A percentile compares a stretch with the other conserved stretches of the same genome.
Conservation (phyloP, 2,888 invertebrate species). For the Odontocerum albicorne region DNA sequence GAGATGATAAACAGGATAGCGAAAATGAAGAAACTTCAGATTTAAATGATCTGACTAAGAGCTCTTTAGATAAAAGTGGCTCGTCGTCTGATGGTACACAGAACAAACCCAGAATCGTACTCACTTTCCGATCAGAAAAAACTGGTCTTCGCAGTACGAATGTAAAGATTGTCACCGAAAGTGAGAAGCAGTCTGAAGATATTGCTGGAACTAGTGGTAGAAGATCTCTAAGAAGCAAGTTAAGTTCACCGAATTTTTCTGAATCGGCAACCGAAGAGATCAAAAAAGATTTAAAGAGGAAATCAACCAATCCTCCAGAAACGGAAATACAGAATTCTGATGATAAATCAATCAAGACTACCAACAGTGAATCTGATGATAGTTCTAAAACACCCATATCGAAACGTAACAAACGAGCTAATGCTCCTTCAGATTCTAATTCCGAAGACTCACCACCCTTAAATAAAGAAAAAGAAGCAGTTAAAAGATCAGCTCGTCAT, state of each 20-base stretch:
- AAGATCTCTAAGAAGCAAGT: conserved; percentile 46
- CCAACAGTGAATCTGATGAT: conserved; percentile 32
- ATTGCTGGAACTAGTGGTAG: conserved; percentile 45
- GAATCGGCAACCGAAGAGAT: conserved; percentile 4
- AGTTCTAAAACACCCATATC: conserved; percentile 19
- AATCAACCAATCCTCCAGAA: conserved; percentile 39
- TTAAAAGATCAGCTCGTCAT: conserved; percentile 66
- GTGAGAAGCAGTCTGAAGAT: conserved; percentile 48
- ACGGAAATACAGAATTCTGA: background rate
- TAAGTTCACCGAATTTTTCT: conserved; percentile 1
- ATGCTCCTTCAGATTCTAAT: conserved; percentile 27
- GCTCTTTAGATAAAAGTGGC: conserved; percentile 7
- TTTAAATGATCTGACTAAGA: conserved; percentile 5
- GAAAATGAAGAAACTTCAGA: conserved; percentile 10
- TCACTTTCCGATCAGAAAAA: conserved; percentile 65
- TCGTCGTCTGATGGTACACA: conserved; percentile 2
- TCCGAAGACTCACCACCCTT: conserved; percentile 42
- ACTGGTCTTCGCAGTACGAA: conserved; percentile 56
- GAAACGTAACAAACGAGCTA: conserved; percentile 13
- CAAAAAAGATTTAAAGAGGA: conserved; percentile 41
- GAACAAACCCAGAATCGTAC: conserved; percentile 59
- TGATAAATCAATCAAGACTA: background rate
- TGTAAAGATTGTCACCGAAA: conserved; percentile 56
- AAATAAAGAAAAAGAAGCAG: conserved; percentile 42
- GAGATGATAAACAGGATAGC: conserved; percentile 10